These are phyloP conservation scores for Lates calcarifer DNA, from an alignment of 2,113 vertebrate species.

Conservation along the genomic window DNA sequence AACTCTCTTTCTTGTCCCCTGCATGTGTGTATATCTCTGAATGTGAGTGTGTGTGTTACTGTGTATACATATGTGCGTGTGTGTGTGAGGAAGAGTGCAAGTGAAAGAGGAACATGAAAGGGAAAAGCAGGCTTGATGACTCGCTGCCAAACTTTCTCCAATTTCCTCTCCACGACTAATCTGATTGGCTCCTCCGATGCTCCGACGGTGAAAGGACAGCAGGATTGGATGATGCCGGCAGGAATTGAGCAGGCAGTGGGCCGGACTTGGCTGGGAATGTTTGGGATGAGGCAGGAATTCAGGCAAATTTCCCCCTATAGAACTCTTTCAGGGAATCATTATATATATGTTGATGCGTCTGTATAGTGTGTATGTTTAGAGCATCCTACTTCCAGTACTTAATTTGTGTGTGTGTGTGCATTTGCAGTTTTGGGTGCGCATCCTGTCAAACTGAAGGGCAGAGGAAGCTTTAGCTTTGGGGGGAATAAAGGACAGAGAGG, in stretches of 20 bases:
- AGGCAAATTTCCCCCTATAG: slow-evolving; percentile 63
- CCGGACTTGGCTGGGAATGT: slow-evolving; percentile 69
- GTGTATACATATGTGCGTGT: slow-evolving; percentile 32
- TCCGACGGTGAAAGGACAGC: slow-evolving; percentile 72
- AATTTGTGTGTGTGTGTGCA: slow-evolving; percentile 24
- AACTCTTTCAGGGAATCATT: slow-evolving; percentile 52
- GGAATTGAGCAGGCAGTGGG: slow-evolving; percentile 67
- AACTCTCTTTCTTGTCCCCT: slow-evolving; percentile 78
- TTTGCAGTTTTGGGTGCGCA: slow-evolving; percentile 30
- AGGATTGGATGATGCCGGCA: slow-evolving; percentile 74
- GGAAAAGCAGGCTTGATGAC: slow-evolving; percentile 68
- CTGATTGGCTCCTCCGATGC: slow-evolving; percentile 80
- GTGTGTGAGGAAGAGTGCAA: slow-evolving; percentile 54
- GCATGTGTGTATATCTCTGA: slow-evolving; percentile 65
- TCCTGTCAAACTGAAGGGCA: slow-evolving; percentile 55
- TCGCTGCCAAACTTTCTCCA: slow-evolving; percentile 78
- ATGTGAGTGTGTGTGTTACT: slow-evolving; percentile 50
- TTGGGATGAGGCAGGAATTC: slow-evolving; percentile 75
- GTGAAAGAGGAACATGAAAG: slow-evolving; percentile 80
- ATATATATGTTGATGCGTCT: slow-evolving; percentile 43
- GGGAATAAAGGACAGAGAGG: slow-evolving; percentile 55
- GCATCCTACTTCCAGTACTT: slow-evolving; percentile 37
- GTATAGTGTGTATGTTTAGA: slow-evolving; percentile 35
- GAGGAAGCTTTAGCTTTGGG: slow-evolving; percentile 76
- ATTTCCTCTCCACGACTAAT: slow-evolving; percentile 82